phyloP scores from a whole-genome alignment of 2,888 invertebrate species.

The Anagyrus pseudococci region DNA sequence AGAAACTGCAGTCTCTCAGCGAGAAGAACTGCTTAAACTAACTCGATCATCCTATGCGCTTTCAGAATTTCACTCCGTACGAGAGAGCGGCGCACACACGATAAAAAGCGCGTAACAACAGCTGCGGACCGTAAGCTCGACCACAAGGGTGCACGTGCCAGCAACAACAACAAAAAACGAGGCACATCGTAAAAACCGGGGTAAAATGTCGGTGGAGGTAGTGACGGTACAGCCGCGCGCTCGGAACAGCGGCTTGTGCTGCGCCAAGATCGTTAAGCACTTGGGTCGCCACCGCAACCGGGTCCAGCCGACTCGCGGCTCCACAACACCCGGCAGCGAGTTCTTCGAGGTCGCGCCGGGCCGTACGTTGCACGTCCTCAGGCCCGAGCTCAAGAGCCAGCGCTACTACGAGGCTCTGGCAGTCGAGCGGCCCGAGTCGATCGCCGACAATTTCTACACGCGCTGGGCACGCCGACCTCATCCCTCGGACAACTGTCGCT shows the following conservation, averaged over 20 bases:
- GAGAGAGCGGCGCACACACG: too few species aligned
- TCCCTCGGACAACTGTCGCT: slow-evolving; percentile 56
- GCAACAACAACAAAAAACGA: too few species aligned
- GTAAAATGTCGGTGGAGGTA: too few species aligned
- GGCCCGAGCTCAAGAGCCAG: slow-evolving; percentile 18
- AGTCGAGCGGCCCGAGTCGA: slow-evolving; percentile 50
- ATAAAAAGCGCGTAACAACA: too few species aligned
- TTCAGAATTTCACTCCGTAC: too few species aligned
- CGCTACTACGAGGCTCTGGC: slow-evolving; percentile 22
- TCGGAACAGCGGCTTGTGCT: slow-evolving; percentile 45
- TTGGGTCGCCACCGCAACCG: slow-evolving; percentile 47
- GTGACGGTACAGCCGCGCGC: too few species aligned
- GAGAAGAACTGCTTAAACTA: too few species aligned
- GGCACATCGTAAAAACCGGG: too few species aligned
- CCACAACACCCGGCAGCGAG: slow-evolving; percentile 52
- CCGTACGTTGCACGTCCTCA: slow-evolving; percentile 52
- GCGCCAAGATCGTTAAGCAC: slow-evolving; percentile 49
- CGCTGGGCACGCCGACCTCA: slow-evolving; percentile 56
- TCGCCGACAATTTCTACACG: slow-evolving; percentile 56
- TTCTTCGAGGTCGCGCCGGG: slow-evolving; percentile 55
- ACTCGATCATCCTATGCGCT: too few species aligned
- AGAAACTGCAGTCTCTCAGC: too few species aligned
- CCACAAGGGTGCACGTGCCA: too few species aligned
- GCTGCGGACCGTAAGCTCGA: too few species aligned
- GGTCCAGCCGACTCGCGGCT: slow-evolving; percentile 52